Base-by-base conservation (phyloP, 2,888 invertebrate genomes). In the Apodemia zela region DNA sequence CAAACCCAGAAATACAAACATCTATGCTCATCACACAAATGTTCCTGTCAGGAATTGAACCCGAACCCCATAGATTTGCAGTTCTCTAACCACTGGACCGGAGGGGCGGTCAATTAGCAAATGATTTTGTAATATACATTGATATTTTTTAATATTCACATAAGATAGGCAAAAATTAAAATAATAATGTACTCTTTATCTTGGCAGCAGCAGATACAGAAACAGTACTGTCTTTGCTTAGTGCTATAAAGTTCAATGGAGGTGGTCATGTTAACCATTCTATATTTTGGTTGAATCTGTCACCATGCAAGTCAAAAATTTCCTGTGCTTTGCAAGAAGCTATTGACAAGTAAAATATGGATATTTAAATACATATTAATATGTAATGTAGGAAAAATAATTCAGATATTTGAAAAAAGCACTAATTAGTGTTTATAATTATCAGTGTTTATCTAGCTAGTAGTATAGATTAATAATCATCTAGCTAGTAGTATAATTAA, bases 181-280 rank as follows among this genome's bases (percentile, higher is more conserved):
- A 42, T n/a, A 45, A n/a, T n/a, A n/a, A n/a, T 45, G 4, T 45
- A n/a, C 42, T 49, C 58, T 67, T 63, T 71, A 63, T 17, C 47
- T 72, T 79, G 77, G 71, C 87, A 90, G 77, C 81, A 94, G 95
- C 93, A 69, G 95, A 97, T 79, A 92, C 95, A 0, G 93, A 92
- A 62, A 92, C 95, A 51, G 93, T 96, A 60, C 94, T 99, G 69
- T 89, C 94, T 2, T 89, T 99, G 29, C 94, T 94, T 59, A 95
- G 95, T 42, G 96, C 97, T 0, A 88, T 99, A 54, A 97, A 95
- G 78, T 99, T 99, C 84, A 99, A 99, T 87, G 99, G 98, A 13
- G 99, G 99, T 63, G 99, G 99, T 33, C 99, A 99, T 81, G 92
- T 99, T 38, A 99, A 99, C 88, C 99, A 99, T 85, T 94, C 96